Conservation (phyloP, 2,888 invertebrate species). For the Lepidochrysops patricia region DNA sequence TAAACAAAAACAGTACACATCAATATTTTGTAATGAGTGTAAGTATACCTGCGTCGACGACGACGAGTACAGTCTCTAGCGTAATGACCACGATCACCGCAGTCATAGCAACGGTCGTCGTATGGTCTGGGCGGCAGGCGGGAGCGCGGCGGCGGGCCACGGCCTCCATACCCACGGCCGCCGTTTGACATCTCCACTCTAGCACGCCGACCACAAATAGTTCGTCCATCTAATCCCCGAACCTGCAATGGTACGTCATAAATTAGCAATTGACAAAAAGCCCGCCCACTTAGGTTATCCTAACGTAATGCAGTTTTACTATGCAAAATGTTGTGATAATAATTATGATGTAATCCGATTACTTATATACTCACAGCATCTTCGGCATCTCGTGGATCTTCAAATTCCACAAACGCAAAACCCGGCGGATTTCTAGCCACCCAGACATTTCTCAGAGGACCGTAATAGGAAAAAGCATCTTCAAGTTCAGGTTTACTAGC, state of each 20-base stretch:
- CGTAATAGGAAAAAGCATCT: slow-evolving; percentile 94
- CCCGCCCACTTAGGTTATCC: not conserved
- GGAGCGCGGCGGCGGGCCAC: slow-evolving; percentile 76
- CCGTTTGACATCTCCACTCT: slow-evolving; percentile 95
- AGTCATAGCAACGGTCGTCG: slow-evolving; percentile 95
- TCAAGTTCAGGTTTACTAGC: slow-evolving; percentile 95
- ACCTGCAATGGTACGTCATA: slow-evolving; percentile 34
- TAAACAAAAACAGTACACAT: slow-evolving; percentile 30
- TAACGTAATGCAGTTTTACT: not conserved
- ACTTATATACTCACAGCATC: slow-evolving; percentile 81
- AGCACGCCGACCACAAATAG: slow-evolving; percentile 91
- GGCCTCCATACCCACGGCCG: slow-evolving; percentile 74
- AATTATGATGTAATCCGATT: not conserved
- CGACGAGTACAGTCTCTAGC: slow-evolving; percentile 91
- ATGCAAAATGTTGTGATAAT: not conserved
- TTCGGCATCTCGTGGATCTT: slow-evolving; percentile 93
- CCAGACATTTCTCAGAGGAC: slow-evolving; percentile 95
- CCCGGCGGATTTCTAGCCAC: slow-evolving; percentile 97
- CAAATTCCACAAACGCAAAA: slow-evolving; percentile 95
- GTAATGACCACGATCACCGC: slow-evolving; percentile 94
- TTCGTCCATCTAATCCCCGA: slow-evolving; percentile 82
- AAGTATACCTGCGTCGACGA: slow-evolving; percentile 71
- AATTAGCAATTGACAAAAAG: not conserved
- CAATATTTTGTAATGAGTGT: slow-evolving; percentile 18
- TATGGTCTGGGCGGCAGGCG: slow-evolving; percentile 86